phyloP scores from a whole-genome alignment of 2,888 invertebrate species.

The Microctonus aethiopoides region DNA sequence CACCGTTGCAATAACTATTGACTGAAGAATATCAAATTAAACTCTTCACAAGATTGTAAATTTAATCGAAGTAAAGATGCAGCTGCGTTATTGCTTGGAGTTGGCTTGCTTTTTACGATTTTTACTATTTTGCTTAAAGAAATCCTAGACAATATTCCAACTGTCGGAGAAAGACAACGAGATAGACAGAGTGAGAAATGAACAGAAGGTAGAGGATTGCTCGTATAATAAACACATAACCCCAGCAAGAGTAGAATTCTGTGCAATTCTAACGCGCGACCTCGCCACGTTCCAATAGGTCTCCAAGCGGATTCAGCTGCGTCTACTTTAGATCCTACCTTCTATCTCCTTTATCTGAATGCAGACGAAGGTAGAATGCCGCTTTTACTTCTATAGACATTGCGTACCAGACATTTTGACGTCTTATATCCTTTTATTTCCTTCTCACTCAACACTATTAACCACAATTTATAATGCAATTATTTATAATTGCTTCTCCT shows the following conservation, averaged over 20 bases:
- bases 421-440: neutral
- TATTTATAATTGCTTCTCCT: neutral
- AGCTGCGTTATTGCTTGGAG: neutral
- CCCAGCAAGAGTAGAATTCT: slow-evolving; percentile 40
- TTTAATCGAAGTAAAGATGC: neutral
- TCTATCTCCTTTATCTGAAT: neutral
- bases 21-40: neutral
- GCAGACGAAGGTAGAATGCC: neutral
- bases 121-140: neutral
- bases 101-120: neutral
- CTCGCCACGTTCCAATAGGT: slow-evolving; percentile 30
- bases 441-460: neutral
- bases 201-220: neutral
- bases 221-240: slow-evolving; percentile 51
- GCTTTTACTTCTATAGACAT: neutral
- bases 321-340: neutral
- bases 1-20: neutral
- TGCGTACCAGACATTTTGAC: neutral
- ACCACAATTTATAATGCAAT: neutral
- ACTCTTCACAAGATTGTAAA: neutral
- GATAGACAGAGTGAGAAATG: neutral
- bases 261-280: slow-evolving; percentile 34
- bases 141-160: neutral
- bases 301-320: slow-evolving; percentile 17
- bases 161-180: neutral